Base-by-base conservation (phyloP, 2,797 vertebrate species). In the Malacoctenus gilli region DNA sequence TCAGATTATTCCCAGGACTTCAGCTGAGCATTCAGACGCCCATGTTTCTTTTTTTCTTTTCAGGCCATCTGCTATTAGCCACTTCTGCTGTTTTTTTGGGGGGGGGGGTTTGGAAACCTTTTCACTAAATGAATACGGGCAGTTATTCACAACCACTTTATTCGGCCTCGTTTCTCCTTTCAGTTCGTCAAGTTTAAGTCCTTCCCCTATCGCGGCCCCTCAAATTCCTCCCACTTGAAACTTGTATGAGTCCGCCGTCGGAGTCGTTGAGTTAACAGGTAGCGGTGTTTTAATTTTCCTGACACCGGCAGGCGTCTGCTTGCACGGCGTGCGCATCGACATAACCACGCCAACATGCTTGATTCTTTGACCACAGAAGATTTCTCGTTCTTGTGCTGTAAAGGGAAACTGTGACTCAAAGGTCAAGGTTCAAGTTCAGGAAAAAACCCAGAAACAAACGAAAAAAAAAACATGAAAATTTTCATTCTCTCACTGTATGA, bases 1-100 rank as follows among this genome's bases (percentile, higher is more conserved):
- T 30, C 30, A 4, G 28, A 57, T 50, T 54, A 52, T 73, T n/a
- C 43, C 25, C 38, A 23, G 43, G 54, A 69, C 35, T 50, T 54
- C 5, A 62, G 1, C 13, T 14, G 20, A 23, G 34, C 9, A 36
- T 34, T 48, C 2, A 50, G 37, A 31, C 8, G 0, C 7, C 30
- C 43, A 8, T n/a, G 30, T 51, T 12, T 59, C 15, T 38, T 34
- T 48, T n/a, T 30, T 51, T 12, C 56, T n/a, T 38, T 34, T 48
- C 12, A 13, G n/a, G 25, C 7, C 22, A 31, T 49, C 28, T 50
- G 34, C 19, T 41, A 15, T 55, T 22, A 38, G 37, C 15, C 20
- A 37, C n/a, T 28, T 44, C n/a, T 49, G n/a, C 25, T 42, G 28
- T 11, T 58, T 61, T 52, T 38, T n/a, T n/a, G n/a, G n/a, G n/a